Base-by-base conservation (phyloP, 2,888 invertebrate species). In the Mycogona germanica region DNA sequence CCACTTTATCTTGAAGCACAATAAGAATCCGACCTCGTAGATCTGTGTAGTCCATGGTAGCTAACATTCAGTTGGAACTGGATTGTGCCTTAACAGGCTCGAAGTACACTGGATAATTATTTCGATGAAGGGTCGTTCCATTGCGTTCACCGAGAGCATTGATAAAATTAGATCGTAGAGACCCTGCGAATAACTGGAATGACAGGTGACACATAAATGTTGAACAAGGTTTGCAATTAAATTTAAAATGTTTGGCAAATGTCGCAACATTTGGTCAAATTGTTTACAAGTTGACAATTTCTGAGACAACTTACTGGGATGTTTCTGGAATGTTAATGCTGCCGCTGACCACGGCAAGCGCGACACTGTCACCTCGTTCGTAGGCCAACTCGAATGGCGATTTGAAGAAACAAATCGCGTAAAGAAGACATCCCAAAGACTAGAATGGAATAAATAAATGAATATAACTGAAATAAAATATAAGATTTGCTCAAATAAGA, bases 391-490 rank as follows among this genome's bases (percentile, higher is more conserved):
- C 89, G 68, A 82, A 91, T 0, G 89, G 89, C 40, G 87, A 86
- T 66, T 83, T 82, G 64, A 84, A 84, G 66, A 81, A 89, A 64
- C 87, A 84, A 72, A 88, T 74, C 1, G 88, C 87, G 70, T 85
- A 89, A 25, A 91, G 72, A 56, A 87, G 75, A 69, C 89, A 91
- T 14, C 89, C 91, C 59, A 89, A 72, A 53, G 87, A 87, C 88
- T 82, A 65, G 49, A 61, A 61, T 40, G 35, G 38, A 55, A 56
- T 30, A 48, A 51, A 51, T 25, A 38, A 45, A 25, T 26, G 41
- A 4, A 38, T 58, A 40, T 28, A 5, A 23, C 40, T 17, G 9
- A 12, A 12, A 32, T 32, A 44, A 44, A 44, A 6, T 7, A 3
- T 23, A 44, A 44, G 23, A 44, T 9, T 32, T 32, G n/a, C 35